A percentile compares a stretch with the other conserved stretches of the same genome.
Evolutionary conservation across 2,888 invertebrate species (phyloP).

Genomic region (Scrobipalpa atriplicella): DNA sequence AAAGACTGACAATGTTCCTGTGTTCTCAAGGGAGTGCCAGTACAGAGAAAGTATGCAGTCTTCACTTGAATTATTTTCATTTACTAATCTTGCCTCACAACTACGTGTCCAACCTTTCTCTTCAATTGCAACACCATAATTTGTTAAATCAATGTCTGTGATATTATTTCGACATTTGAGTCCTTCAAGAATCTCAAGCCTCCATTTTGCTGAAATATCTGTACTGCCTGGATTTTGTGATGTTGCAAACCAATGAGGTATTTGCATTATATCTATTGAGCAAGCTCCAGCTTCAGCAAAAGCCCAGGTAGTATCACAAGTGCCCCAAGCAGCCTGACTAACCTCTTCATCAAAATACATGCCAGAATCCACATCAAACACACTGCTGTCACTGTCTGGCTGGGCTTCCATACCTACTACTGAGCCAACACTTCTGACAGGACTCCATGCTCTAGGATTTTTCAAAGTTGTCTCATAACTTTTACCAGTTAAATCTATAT

Average conservation of each 20-base stretch:
- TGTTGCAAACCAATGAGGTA: conserved; percentile 91
- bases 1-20: conserved; percentile 89
- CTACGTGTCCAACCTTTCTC: conserved; percentile 94
- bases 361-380: conserved; percentile 91
- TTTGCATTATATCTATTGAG: conserved; percentile 86
- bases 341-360: conserved; percentile 91
- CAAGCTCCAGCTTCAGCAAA: conserved; percentile 93
- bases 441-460: conserved; percentile 93
- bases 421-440: conserved; percentile 93
- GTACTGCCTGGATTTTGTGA: conserved; percentile 81
- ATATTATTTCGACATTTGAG: conserved; percentile 83
- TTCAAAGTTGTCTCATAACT: conserved; percentile 88
- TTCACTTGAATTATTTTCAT: conserved; percentile 82
- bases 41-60: conserved; percentile 92
- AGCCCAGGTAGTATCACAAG: conserved; percentile 91
- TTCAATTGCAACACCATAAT: conserved; percentile 91
- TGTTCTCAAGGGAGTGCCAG: conserved; percentile 89
- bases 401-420: conserved; percentile 93
- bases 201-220: conserved; percentile 89
- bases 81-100: conserved; percentile 88
- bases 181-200: conserved; percentile 87
- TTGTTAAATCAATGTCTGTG: conserved; percentile 76
- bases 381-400: conserved; percentile 91
- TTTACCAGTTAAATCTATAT: conserved; percentile 84
- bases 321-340: conserved; percentile 89